These are phyloP conservation scores for Ostrea edulis DNA, from an alignment of 1,140 invertebrate genomes.

Conservation along the genomic window DNA sequence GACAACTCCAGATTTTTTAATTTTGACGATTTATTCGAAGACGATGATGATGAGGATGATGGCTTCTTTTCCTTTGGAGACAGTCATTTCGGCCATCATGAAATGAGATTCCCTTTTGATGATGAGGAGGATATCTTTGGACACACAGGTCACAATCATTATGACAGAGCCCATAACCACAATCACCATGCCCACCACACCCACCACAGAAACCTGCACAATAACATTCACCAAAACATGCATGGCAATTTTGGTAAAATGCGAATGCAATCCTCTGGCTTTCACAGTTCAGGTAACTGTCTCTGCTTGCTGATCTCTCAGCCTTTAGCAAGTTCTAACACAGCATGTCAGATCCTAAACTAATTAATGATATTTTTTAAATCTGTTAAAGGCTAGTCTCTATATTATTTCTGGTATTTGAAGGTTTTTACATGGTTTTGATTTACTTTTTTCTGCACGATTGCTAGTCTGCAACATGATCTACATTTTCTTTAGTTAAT, in stretches of 20 bases:
- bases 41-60: constrained; percentile 64
- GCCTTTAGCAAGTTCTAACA: neutral
- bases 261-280: constrained; percentile 24
- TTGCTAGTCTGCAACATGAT: too few species aligned
- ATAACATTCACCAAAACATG: constrained; percentile 53
- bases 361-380: too few species aligned
- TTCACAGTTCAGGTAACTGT: constrained; percentile 40
- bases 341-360: too few species aligned
- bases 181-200: constrained; percentile 44
- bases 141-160: constrained; percentile 54
- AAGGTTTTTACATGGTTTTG: too few species aligned
- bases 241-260: constrained; percentile 19
- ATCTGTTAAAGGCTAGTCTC: too few species aligned
- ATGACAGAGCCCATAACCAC: constrained; percentile 58
- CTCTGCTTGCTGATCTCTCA: neutral
- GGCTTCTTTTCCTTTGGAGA: constrained; percentile 58
- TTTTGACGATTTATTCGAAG: constrained; percentile 73
- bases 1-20: constrained; percentile 65
- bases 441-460: too few species aligned
- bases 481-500: too few species aligned
- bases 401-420: too few species aligned
- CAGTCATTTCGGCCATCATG: constrained; percentile 41
- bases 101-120: constrained; percentile 40
- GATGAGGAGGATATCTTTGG: constrained; percentile 48
- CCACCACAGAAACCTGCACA: constrained; percentile 49